Base-by-base conservation (phyloP, 2,797 vertebrate species). In the Thaleichthys pacificus region DNA sequence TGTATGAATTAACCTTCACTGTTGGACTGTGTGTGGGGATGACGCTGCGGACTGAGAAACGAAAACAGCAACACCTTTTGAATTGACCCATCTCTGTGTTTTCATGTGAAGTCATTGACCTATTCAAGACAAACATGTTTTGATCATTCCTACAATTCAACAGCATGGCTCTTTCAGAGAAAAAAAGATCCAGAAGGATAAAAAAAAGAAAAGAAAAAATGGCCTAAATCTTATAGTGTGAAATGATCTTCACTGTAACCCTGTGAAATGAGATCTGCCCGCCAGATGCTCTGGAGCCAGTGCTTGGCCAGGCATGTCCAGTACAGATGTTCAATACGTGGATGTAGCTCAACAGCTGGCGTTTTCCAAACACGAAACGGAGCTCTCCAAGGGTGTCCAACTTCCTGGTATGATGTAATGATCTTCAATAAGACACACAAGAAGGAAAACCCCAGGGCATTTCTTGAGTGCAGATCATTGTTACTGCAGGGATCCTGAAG, bases 1-100 rank as follows among this genome's bases (percentile, higher is more conserved):
- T 74, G 71, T 73, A 60, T 70, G 60, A 22, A 61, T 38, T 22
- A 38, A 57, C 21, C 24, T 15, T 57, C 14, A 35, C 30, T 26
- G 42, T 30, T 4, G 12, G 17, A 21, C 54, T 56, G 54, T 56
- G 19, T 56, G n/a, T 19, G 5, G 54, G 2, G 54, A 47, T 14
- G 9, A 56, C 51, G 0, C 19, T n/a, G 19, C 17, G 7, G 42
- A 47, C 15, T n/a, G 51, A n/a, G 51, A 56, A 4, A 56, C 15
- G 15, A n/a, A 56, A n/a, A 56, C 4, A 56, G 19, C 8, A n/a
- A 56, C 51, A 56, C 51, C 15, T 56, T 56, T 56, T 56, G 17
- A 56, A 56, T 56, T 5, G 1, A 56, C 51, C 51, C 15, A 4
- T 8, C 12, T 51, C 5, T 17, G 19, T 11, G 5, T 56, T 56